Evolutionary conservation across 2,113 vertebrate species (phyloP).

Genomic region (Corvus hawaiiensis): DNA sequence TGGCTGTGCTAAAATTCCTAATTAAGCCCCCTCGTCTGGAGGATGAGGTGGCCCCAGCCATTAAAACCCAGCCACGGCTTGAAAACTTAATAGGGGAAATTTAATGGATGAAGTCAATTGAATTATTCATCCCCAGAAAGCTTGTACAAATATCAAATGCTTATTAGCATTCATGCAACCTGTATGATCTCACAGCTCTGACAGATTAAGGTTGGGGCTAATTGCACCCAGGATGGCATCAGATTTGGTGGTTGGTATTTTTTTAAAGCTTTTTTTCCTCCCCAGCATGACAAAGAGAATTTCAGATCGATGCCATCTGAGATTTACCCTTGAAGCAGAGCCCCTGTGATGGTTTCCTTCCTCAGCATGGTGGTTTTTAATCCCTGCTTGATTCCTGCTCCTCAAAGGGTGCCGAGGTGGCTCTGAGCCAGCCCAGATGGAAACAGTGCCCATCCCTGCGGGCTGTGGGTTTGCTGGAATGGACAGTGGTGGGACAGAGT

Average conservation of each 20-base stretch:
- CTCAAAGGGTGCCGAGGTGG: neutral
- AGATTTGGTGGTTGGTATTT: neutral
- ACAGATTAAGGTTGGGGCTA: neutral
- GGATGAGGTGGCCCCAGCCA: neutral
- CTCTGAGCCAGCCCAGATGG: neutral
- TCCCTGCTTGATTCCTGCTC: neutral
- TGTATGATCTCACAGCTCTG: neutral
- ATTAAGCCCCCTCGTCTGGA: neutral
- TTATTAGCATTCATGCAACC: slow-evolving; percentile 1
- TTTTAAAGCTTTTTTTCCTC: neutral
- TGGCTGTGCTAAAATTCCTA: neutral
- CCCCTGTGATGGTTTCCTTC: neutral
- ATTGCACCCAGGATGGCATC: neutral
- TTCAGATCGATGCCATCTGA: neutral
- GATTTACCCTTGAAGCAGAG: neutral
- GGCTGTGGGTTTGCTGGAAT: neutral
- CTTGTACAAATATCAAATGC: slow-evolving; percentile 28
- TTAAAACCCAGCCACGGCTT: neutral
- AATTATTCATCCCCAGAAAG: slow-evolving; percentile 38
- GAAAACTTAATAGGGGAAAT: neutral
- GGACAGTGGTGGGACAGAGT: neutral
- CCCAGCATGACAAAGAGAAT: neutral
- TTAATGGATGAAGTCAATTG: slow-evolving; percentile 31
- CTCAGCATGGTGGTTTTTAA: neutral
- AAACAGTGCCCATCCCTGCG: accelerated